Base-by-base conservation (phyloP, 2,888 invertebrate species). In the Nephrocerus scutellatus region DNA sequence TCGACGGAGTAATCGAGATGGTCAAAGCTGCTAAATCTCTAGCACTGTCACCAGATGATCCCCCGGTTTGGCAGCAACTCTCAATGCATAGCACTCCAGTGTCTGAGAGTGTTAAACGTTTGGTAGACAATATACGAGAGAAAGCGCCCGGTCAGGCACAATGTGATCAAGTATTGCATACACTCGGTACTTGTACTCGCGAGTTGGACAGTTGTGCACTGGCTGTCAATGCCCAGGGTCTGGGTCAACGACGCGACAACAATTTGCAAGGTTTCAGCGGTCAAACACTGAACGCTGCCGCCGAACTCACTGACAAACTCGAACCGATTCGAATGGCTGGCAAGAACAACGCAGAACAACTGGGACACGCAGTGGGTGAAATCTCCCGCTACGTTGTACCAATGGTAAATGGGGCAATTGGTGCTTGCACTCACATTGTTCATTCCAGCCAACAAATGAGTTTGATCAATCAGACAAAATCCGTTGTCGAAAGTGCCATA, bases 61-160 rank as follows among this genome's bases (percentile, higher is more conserved):
- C 93, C 3, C 77, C 85, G 2, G 90, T 90, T 15, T 97, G 97
- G 93, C 95, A 95, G 63, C 75, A 83, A 41, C 78, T 98, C 44
- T 93, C 96, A 1, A 80, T 80, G 53, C 91, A 95, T 72, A 93
- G 93, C 62, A 95, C 92, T 65, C 84, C 82, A 34, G 95, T 98
- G 2, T 95, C 95, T 2, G 96, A 97, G 64, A 88, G 92, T 19
- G 96, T 98, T 60, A 97, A 97, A 70, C 79, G 82, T 9, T 76
- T 98, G 5, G 93, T 96, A 5, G 82, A 89, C 10, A 88, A 90
- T 47, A 91, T 96, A 53, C 80, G 86, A 36, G 95, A 95, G 60
- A 89, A 89, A 55, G 93, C 96, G 0, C 97, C 97, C 0, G 97
- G 97, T 0, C 95, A 96, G 66, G 80, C 82, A 5, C 97, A 98